A percentile compares a stretch with the other conserved stretches of the same genome.
Evolutionary conservation across 2,888 invertebrate genomes (phyloP).

Genomic region (Heliconius ethilla): DNA sequence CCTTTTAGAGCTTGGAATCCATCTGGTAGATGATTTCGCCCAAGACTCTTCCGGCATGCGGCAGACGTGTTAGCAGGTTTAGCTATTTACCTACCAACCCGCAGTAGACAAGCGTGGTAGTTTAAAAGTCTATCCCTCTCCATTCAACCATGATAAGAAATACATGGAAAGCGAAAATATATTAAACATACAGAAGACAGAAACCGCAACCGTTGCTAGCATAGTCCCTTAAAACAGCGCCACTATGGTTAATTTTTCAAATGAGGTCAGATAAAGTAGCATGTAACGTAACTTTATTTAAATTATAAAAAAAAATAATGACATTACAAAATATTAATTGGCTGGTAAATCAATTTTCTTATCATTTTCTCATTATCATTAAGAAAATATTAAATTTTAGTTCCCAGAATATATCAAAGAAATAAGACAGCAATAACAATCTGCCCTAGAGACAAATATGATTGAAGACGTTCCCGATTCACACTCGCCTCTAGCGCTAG

Average conservation of each 20-base stretch:
- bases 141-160: no score
- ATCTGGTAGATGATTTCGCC: no score
- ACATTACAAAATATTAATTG: slow-evolving; percentile 31
- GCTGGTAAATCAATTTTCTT: slow-evolving; percentile 43
- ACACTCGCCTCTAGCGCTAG: slow-evolving; percentile 21
- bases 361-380: slow-evolving; percentile 11
- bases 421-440: slow-evolving; percentile 17
- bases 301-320: slow-evolving; percentile 3
- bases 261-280: neutral
- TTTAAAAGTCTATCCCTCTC: no score
- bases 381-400: slow-evolving; percentile 8
- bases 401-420: slow-evolving; percentile 17
- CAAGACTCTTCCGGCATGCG: no score
- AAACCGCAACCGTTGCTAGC: no score
- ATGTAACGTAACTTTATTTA: neutral
- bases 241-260: neutral
- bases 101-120: no score
- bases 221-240: neutral
- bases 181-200: no score
- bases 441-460: slow-evolving; percentile 23
- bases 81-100: no score
- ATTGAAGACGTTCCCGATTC: slow-evolving; percentile 25
- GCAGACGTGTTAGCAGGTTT: no score
- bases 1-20: no score
- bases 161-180: no score